Evolutionary conservation across 2,888 invertebrate species (phyloP), one percentile per base, ranked within the genome.

Genomic region (Macaria liturata): DNA sequence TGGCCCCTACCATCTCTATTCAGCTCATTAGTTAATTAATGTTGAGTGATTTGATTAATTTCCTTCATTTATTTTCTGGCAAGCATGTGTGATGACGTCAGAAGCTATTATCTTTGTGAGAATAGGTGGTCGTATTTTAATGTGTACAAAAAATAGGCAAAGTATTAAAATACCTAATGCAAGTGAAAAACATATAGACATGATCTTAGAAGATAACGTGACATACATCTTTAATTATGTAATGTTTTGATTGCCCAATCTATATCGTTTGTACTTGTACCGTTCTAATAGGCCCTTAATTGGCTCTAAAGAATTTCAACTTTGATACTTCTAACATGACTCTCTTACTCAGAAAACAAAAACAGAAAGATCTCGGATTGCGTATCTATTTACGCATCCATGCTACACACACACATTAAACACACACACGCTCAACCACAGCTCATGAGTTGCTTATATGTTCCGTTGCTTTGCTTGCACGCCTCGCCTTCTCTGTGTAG

Each of bases 381-480:
- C 39, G 48, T 48, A 48, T 49, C 51, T 51, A 59, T 52, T 37
- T 49, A 52, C 49, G 45, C 46, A 59, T 55, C 40, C 42, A 49
- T 43, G 32, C 45, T 32, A 20, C 20, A 20, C 20, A 1, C 20
- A 20, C 20, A 20, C 20, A 20, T 20, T 8, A 7, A 1, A 52
- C 48, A 48, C 45, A 49, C 54, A 55, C 55, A 55, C 46, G 55
- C 55, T 59, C 49, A 48, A 52, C 60, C 51, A 20, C 20, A 49
- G 54, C 62, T 47, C 58, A 67, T 64, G 64, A 67, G 63, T 62
- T 61, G 66, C 64, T 68, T 64, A 65, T 70, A 60, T 60, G 57
- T 62, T 62, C 63, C 57, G 56, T 57, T 67, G 66, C 61, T 68
- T 68, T 68, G 53, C 61, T 64, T 65, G 59, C 60, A 58, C 55